These are phyloP conservation scores for Stenolophus ochropezus DNA, from an alignment of 2,888 invertebrate species.

Conservation along the genomic window DNA sequence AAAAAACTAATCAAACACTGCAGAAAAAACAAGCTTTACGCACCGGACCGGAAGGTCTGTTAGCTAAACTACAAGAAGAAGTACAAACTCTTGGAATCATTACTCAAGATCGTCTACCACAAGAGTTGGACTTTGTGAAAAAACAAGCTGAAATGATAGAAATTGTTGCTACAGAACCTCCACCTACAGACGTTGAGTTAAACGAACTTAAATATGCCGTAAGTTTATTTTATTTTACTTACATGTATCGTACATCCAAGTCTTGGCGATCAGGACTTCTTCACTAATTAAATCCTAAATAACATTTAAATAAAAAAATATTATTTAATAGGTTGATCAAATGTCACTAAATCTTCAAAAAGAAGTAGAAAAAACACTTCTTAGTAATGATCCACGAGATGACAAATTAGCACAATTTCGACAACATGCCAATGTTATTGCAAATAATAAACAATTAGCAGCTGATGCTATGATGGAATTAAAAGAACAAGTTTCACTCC, in stretches of 20 bases:
- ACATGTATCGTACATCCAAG: too few relatives aligned
- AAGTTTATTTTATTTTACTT: neutral
- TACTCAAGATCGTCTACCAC: conserved; percentile 82
- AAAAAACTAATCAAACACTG: conserved; percentile 28
- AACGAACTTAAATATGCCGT: conserved; percentile 30
- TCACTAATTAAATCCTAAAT: too few relatives aligned
- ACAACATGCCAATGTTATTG: conserved; percentile 88
- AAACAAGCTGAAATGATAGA: conserved; percentile 82
- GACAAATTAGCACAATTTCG: conserved; percentile 89
- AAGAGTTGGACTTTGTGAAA: conserved; percentile 80
- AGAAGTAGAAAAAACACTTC: conserved; percentile 82
- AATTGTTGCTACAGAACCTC: conserved; percentile 80
- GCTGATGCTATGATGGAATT: conserved; percentile 82
- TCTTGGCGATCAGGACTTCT: too few relatives aligned
- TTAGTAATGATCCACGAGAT: conserved; percentile 78
- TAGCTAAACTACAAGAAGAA: conserved; percentile 82
- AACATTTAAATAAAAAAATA: too few relatives aligned
- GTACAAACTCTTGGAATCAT: conserved; percentile 70
- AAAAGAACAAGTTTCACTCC: conserved; percentile 77
- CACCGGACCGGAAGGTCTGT: conserved; percentile 72
- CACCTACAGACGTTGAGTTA: conserved; percentile 67
- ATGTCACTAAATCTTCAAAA: conserved; percentile 80
- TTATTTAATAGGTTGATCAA: conserved; percentile 75
- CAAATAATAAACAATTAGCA: conserved; percentile 85
- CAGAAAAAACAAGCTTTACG: conserved; percentile 60